Base-by-base conservation (phyloP, 2,797 vertebrate species). In the Artibeus jamaicensis region DNA sequence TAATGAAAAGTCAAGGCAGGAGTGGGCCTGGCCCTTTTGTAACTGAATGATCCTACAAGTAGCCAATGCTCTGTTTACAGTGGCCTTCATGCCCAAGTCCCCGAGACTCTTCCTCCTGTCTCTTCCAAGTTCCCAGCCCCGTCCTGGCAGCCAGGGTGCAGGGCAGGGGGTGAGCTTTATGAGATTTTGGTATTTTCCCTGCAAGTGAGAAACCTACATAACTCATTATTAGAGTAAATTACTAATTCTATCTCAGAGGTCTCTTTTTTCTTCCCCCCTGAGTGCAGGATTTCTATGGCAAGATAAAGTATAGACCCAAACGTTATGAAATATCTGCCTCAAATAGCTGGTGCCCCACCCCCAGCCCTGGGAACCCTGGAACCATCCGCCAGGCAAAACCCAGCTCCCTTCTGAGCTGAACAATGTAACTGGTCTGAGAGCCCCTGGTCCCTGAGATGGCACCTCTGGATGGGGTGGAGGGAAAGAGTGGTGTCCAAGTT, bases 1-100 rank as follows among this genome's bases (percentile, higher is more conserved):
- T 6, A 81, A 95, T 0, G 4, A 91, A 71, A 24, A 39, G 15
- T 26, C 8, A 70, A 91, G 71, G 77, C 76, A 57, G n/a, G 91
- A 55, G 50, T 16, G 77, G 92, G 79, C 57, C 37, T 16, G 39
- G 59, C 42, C 96, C 91, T 95, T 97, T 91, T 83, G 48, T 94
- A 83, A n/a, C 34, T 10, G 81, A 92, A 76, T 16, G 71, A 77
- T 44, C 86, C 85, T 70, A 84, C 92, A 71, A 83, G 91, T 59
- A 95, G 95, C 96, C 97, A 96, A 32, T 10, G 24, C 50, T 88
- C 55, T 96, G 96, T 97, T 96, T 94, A 96, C 97, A 94, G 9
- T n/a, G 50, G 55, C 89, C 83, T 83, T 79, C 5, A 4, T 32
- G 42, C 57, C 82, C 93, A 24, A 3, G 19, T n/a, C 53, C 85